Evolutionary conservation across 2,888 invertebrate species (phyloP), one percentile per base, ranked within the genome.

Genomic region (Temnothorax ravouxi): DNA sequence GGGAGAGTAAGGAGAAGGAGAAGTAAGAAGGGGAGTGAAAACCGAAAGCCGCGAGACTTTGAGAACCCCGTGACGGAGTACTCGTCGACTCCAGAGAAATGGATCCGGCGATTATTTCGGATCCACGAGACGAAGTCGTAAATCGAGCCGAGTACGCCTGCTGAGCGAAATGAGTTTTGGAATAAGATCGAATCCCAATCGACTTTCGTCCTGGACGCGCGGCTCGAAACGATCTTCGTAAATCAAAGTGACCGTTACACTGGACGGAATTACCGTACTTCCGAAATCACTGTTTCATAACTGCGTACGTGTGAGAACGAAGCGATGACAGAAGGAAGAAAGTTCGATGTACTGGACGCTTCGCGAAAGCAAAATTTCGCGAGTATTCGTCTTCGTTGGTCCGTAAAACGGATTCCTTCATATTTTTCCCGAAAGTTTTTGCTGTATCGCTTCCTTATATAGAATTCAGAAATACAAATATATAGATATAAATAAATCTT

Each of bases 151-250:
- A 61, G 59, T 50, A 29, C 71, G 44, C 56, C 41, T 52, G 34
- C 50, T 47, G 69, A 74, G 62, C 54, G 80, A 83, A 84, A 89
- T 86, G 84, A 85, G 87, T 87, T 84, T 77, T 38, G 76, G 79
- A 74, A 87, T 87, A 88, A 84, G 87, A 87, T 90, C 67, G 86
- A 86, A 85, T 83, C 84, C 66, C 52, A 54, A 71, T 84, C 85
- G 85, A 76, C 85, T 75, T 80, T 80, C 62, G 52, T 25, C 69
- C 62, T 29, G 62, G 50, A 41, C 75, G 66, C 21, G 66, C 64
- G 15, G 44, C 29, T 21, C 54, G n/a, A 34, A 18, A 21, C 69
- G 44, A 75, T 74, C 74, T 83, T 67, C 66, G 38, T 84, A 75
- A 84, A 84, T 84, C 72, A 74, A 50, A 71, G 72, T 72, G 83